Evolutionary conservation across 1,140 invertebrate genomes (phyloP).

Genomic region (Daktulosphaira vitifoliae): DNA sequence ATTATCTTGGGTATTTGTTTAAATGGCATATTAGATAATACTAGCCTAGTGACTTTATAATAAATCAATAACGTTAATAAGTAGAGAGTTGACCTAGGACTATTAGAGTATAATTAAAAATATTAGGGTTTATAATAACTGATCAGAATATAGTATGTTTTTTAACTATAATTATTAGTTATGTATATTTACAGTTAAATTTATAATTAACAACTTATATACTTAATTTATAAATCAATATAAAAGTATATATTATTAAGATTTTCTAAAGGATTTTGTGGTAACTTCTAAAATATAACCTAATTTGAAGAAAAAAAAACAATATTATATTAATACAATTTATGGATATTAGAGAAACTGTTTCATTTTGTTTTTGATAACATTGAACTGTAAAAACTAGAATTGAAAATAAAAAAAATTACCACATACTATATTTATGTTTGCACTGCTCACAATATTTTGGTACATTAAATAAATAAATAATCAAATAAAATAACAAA

Average conservation of each 20-base stretch:
- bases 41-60: slow-evolving; percentile 30
- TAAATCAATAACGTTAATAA: slow-evolving; percentile 28
- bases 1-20: too few relatives aligned
- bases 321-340: too few relatives aligned
- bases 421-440: slow-evolving; percentile 7
- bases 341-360: too few relatives aligned
- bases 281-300: slow-evolving; percentile 26
- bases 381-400: slow-evolving; percentile 2
- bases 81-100: neutral
- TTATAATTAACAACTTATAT: too few relatives aligned
- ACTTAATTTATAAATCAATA: too few relatives aligned
- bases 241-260: too few relatives aligned
- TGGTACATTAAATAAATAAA: neutral
- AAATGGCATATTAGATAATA: slow-evolving; percentile 29
- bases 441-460: neutral
- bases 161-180: too few relatives aligned
- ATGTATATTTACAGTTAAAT: too few relatives aligned
- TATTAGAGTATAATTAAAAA: neutral
- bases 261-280: slow-evolving; percentile 5
- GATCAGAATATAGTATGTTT: too few relatives aligned
- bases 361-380: neutral
- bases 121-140: neutral
- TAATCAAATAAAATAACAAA: slow-evolving; percentile 6
- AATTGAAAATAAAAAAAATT: neutral
- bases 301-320: neutral